Percentiles rank a stretch among this genome's conserved stretches.
These are phyloP conservation scores for Nanorana parkeri DNA, from an alignment of 2,113 vertebrate species.

Conservation along the genomic window DNA sequence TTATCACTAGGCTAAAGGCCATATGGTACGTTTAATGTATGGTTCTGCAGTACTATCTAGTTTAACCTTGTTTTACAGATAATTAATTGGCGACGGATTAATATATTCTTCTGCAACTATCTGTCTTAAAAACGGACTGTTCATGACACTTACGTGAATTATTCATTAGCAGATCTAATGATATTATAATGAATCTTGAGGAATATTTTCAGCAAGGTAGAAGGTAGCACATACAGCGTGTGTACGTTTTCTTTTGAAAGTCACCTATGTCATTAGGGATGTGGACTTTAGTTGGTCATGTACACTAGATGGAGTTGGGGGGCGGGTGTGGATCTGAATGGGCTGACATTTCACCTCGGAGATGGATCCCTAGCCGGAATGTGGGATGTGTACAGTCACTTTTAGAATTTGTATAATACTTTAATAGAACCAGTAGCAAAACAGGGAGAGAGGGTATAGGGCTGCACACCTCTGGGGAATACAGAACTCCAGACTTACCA, in stretches of 20 bases:
- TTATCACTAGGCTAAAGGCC: slow-evolving; percentile 56
- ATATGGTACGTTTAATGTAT: slow-evolving; percentile 54
- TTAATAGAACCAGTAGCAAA: too few relatives aligned
- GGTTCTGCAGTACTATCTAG: slow-evolving; percentile 30
- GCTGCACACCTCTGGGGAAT: too few relatives aligned
- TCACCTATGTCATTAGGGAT: neutral
- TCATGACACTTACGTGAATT: slow-evolving; percentile 25
- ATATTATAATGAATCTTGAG: slow-evolving; percentile 30
- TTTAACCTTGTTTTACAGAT: slow-evolving; percentile 56
- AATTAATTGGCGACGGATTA: slow-evolving; percentile 48
- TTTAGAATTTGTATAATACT: too few relatives aligned
- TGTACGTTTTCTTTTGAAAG: neutral
- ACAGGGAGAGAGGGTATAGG: too few relatives aligned
- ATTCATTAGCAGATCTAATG: slow-evolving; percentile 40
- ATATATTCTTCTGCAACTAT: slow-evolving; percentile 28
- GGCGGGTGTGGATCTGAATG: too few relatives aligned
- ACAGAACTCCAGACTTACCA: too few relatives aligned
- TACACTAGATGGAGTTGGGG: too few relatives aligned
- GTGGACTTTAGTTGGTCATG: too few relatives aligned
- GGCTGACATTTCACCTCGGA: too few relatives aligned
- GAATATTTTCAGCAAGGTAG: neutral
- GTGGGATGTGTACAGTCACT: too few relatives aligned
- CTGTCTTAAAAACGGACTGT: slow-evolving; percentile 31
- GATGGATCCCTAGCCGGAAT: too few relatives aligned
- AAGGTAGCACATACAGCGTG: neutral